These are phyloP conservation scores for Zaprionus gabonicus DNA, from an alignment of 1,140 invertebrate genomes.

Conservation along the genomic window DNA sequence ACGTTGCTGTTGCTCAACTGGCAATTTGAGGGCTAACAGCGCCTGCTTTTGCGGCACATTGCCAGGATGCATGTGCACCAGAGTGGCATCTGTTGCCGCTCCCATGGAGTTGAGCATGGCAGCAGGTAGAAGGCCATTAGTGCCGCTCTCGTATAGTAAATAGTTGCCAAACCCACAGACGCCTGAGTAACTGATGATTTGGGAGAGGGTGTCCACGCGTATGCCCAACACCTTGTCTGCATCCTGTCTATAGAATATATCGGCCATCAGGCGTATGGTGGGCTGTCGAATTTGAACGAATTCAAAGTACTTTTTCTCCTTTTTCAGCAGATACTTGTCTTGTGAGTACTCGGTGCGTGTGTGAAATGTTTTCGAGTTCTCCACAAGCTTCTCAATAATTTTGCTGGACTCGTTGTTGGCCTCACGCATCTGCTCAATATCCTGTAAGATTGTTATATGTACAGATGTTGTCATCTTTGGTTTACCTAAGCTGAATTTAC, in stretches of 20 bases:
- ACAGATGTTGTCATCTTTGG: neutral
- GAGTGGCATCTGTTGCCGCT: slow-evolving; percentile 86
- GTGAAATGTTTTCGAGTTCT: slow-evolving; percentile 94
- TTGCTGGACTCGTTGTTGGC: slow-evolving; percentile 90
- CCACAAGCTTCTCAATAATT: slow-evolving; percentile 94
- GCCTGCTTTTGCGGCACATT: slow-evolving; percentile 91
- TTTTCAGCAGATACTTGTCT: slow-evolving; percentile 97
- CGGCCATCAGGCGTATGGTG: slow-evolving; percentile 89
- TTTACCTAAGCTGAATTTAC: neutral
- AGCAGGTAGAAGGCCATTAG: slow-evolving; percentile 92
- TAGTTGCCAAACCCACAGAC: slow-evolving; percentile 91
- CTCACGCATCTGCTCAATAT: slow-evolving; percentile 91
- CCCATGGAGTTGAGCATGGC: slow-evolving; percentile 91
- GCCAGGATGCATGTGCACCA: slow-evolving; percentile 92
- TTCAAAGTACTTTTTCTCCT: slow-evolving; percentile 95
- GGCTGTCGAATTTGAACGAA: slow-evolving; percentile 91
- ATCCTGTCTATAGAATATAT: slow-evolving; percentile 92
- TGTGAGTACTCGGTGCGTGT: slow-evolving; percentile 96
- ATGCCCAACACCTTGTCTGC: slow-evolving; percentile 91
- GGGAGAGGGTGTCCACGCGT: slow-evolving; percentile 93
- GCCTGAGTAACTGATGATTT: slow-evolving; percentile 93
- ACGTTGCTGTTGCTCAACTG: slow-evolving; percentile 87
- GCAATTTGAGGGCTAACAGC: slow-evolving; percentile 91
- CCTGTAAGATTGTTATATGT: slow-evolving; percentile 63
- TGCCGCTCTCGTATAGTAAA: slow-evolving; percentile 94